Conservation (phyloP, 2,113 vertebrate genomes). For the Bagarius yarrelli region DNA sequence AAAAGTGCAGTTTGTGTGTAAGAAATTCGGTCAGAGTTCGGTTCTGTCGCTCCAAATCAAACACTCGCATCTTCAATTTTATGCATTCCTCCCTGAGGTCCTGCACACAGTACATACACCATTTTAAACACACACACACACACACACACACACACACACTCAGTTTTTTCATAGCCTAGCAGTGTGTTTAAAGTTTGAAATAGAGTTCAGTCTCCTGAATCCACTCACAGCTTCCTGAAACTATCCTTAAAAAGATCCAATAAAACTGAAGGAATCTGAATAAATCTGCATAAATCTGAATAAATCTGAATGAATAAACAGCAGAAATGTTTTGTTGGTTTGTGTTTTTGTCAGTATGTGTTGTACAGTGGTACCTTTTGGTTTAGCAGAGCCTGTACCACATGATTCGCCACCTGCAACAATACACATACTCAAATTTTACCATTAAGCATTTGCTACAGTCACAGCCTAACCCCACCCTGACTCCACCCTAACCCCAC, state of each 20-base stretch:
- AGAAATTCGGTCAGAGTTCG: slow-evolving; percentile 86
- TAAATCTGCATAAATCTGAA: no score
- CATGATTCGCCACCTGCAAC: slow-evolving; percentile 89
- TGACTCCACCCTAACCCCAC: neutral
- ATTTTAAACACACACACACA: neutral
- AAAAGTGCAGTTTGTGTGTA: slow-evolving; percentile 86
- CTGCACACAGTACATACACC: slow-evolving; percentile 61
- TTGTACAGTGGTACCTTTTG: slow-evolving; percentile 79
- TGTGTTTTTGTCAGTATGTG: neutral
- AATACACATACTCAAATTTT: neutral
- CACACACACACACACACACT: neutral
- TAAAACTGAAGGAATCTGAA: no score
- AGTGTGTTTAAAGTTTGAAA: no score
- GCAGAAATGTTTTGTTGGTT: no score
- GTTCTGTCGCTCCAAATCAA: slow-evolving; percentile 94
- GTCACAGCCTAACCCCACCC: neutral
- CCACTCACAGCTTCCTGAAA: no score
- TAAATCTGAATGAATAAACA: no score
- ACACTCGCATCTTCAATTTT: slow-evolving; percentile 92
- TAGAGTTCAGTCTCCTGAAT: no score
- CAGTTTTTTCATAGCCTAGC: no score
- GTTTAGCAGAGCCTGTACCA: slow-evolving; percentile 93
- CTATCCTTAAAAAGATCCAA: no score
- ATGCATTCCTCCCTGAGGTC: slow-evolving; percentile 95
- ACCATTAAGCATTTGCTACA: neutral